Evolutionary conservation across 2,113 vertebrate species (phyloP).

Genomic region (Eretmochelys imbricata): DNA sequence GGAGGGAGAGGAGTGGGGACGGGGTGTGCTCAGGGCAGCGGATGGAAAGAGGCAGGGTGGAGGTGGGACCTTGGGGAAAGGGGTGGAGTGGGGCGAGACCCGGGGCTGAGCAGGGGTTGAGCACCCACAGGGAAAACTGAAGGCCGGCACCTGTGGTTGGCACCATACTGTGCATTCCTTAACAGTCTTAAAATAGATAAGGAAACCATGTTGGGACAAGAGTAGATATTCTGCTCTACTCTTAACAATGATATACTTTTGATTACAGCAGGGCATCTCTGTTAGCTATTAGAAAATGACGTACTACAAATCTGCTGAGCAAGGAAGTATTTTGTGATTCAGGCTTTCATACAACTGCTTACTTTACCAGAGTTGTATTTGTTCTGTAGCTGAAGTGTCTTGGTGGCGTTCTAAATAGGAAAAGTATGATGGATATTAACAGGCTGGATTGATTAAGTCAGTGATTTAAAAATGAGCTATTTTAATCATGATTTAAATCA

Average conservation of each 20-base stretch:
- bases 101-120: too few relatives aligned
- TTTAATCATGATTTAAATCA: neutral
- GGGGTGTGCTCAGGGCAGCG: too few relatives aligned
- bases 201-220: rapidly evolving
- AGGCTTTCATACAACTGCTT: neutral
- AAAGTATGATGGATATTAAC: neutral
- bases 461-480: neutral
- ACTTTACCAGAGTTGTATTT: neutral
- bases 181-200: neutral
- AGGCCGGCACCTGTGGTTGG: neutral
- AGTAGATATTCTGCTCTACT: neutral
- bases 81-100: too few relatives aligned
- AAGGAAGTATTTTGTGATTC: neutral
- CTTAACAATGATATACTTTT: neutral
- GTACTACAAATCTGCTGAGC: neutral
- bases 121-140: too few relatives aligned
- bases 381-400: neutral
- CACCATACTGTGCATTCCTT: neutral
- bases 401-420: neutral
- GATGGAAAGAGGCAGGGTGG: too few relatives aligned
- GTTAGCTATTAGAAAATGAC: neutral
- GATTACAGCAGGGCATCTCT: neutral
- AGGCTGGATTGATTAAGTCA: neutral
- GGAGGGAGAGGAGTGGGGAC: too few relatives aligned
- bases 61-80: too few relatives aligned